Base-by-base conservation (phyloP, 2,888 invertebrate species). In the Eretmocerus hayati region DNA sequence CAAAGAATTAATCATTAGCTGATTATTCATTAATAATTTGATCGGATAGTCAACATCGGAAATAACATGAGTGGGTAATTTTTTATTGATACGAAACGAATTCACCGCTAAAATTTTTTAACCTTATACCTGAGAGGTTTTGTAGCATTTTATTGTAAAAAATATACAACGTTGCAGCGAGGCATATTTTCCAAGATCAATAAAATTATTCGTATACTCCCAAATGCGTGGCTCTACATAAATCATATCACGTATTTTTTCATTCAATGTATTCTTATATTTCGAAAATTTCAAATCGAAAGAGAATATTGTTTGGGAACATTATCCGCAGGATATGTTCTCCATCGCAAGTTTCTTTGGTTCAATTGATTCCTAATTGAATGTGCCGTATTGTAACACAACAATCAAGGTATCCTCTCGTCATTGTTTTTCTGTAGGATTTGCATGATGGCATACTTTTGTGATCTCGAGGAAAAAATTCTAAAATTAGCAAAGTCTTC, bases 1-100 rank as follows among this genome's bases (percentile, higher is more conserved):
- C 41, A 20, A 46, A 44, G 47, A 40, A 33, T 42, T 50, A 50
- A 50, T 43, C 35, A 36, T 35, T 46, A 46, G n/a, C n/a, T 43
- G 23, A 22, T 46, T 35, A 50, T 35, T 40, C 30, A 47, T 44
- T 47, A 6, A 38, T 5, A 23, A 40, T 50, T 46, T 36, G 26
- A 51, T 46, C 46, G 41, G 37, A 38, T 36, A 26, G 37, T 40
- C 37, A 35, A 45, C 16, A 45, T 42, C 37, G 18, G 35, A 30
- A 33, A 31, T 30, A 40, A 15, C 5, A n/a, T n/a, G n/a, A n/a
- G n/a, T 8, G 36, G 41, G 16, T 22, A 38, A 26, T 42, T 16
- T 19, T 26, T 26, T 26, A 9, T 26, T 26, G 11, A n/a, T n/a
- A n/a, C n/a, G n/a, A n/a, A n/a, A 26, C 6, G 1, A 26, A 26